A percentile compares a stretch with the other conserved stretches of the same genome.
Evolutionary conservation across 1,140 invertebrate species (phyloP).

Genomic region (Lepidurus packardi): DNA sequence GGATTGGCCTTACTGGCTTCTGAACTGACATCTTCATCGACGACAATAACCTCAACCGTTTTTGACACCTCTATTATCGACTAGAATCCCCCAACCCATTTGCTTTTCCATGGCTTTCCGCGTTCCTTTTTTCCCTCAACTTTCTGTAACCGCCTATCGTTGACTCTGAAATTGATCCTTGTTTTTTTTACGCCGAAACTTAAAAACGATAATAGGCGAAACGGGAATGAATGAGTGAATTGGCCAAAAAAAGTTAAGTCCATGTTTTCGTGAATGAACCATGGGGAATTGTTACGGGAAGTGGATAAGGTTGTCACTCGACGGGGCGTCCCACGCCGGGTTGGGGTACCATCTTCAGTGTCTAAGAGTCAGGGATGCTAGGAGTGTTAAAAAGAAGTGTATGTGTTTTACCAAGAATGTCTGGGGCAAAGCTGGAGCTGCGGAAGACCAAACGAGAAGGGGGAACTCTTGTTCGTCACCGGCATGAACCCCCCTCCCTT

Average conservation of each 20-base stretch:
- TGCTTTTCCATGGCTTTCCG: background rate
- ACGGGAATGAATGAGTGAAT: no score
- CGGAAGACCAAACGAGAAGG: background rate
- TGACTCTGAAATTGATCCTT: no score
- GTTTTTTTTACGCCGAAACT: background rate
- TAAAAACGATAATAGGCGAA: background rate
- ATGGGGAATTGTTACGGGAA: background rate
- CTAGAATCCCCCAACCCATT: background rate
- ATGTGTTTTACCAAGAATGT: background rate
- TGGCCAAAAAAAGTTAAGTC: no score
- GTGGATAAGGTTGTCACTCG: constrained; percentile 14
- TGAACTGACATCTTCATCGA: constrained; percentile 15
- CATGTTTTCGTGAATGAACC: no score
- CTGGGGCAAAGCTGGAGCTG: background rate
- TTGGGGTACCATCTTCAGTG: background rate
- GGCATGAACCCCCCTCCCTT: background rate
- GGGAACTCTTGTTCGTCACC: background rate
- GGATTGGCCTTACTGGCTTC: constrained; percentile 18
- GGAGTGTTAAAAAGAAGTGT: background rate
- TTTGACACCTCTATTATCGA: constrained; percentile 18
- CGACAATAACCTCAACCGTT: constrained; percentile 21
- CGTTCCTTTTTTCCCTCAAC: background rate
- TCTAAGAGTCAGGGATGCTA: background rate
- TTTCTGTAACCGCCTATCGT: background rate
- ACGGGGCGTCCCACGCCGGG: background rate